Base-by-base conservation (phyloP, 2,888 invertebrate species). In the Xiphydria camelus region DNA sequence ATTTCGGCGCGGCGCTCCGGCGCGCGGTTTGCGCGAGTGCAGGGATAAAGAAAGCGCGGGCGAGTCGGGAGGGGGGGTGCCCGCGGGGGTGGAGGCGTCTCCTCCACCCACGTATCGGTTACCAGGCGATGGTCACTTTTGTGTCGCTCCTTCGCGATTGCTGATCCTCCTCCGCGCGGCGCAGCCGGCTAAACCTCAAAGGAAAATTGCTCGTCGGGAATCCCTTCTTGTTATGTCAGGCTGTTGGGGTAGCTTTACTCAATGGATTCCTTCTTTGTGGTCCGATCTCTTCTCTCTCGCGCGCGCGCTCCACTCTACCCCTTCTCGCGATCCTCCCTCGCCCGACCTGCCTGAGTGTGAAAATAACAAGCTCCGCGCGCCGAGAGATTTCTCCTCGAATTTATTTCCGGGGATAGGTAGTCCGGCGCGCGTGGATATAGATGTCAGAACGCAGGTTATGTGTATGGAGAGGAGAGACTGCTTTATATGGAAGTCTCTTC, bases 121-220 rank as follows among this genome's bases (percentile, higher is more conserved):
- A 59, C 58, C 59, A 45, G 56, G 49, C 53, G 69, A 68, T 68
- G 70, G 69, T 68, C 70, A 71, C 67, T 71, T 70, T 64, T 66
- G 64, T 63, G 62, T 59, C 55, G 49, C 58, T 49, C 48, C 49
- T 54, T 18, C 15, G 6, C 34, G 34, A 34, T 44, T 37, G 37
- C 35, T 44, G 43, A 44, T 44, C 43, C 43, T 44, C 22, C 41
- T 41, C 34, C 21, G n/a, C n/a, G n/a, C n/a, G n/a, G n/a, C n/a
- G n/a, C n/a, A n/a, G n/a, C n/a, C 21, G 34, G 26, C 39, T 25
- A 62, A 66, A 63, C 62, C 59, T 61, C 63, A 62, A 65, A 67
- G 63, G 62, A 59, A 59, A 59, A 65, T 62, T 63, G 57, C 55
- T 58, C 52, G 42, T 42, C 53, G 57, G 57, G 53, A 62, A 63